Percentiles rank a stretch among this genome's conserved stretches.
Evolutionary conservation across 2,888 invertebrate species (phyloP).

Genomic region (Entomobrya multifasciata): DNA sequence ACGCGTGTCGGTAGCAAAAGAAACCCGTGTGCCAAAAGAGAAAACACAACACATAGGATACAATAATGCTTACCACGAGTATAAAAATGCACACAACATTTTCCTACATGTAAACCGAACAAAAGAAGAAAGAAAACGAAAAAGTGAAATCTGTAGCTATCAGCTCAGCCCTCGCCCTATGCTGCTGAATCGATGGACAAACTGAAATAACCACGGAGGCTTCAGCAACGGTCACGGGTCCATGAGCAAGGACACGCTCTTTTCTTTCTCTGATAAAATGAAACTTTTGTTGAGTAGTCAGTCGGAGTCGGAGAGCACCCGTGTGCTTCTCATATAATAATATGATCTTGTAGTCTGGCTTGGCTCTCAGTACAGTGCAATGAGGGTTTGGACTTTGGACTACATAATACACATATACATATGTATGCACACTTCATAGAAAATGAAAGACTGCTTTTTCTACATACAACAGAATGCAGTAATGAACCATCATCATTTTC

Average conservation of each 20-base stretch:
- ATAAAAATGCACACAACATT: background rate
- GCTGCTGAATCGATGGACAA: too few relatives aligned
- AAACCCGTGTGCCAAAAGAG: conserved; percentile 19
- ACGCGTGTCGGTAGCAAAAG: conserved; percentile 8
- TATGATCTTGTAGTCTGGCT: too few relatives aligned
- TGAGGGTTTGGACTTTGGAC: conserved; percentile 34
- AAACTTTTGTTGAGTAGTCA: conserved; percentile 12
- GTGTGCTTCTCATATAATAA: background rate
- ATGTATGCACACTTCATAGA: background rate
- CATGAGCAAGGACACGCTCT: conserved; percentile 36
- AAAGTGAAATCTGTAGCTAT: too few relatives aligned
- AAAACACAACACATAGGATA: background rate
- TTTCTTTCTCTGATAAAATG: conserved; percentile 18
- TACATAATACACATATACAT: too few relatives aligned
- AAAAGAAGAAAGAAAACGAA: background rate
- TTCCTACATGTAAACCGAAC: background rate
- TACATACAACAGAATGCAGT: background rate
- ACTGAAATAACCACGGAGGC: conserved; percentile 45
- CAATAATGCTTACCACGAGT: background rate
- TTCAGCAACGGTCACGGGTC: conserved; percentile 44
- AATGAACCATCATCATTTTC: background rate
- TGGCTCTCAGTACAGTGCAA: too few relatives aligned
- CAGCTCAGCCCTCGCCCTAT: too few relatives aligned
- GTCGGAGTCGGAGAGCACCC: background rate
- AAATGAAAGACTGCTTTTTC: conserved; percentile 3